These are phyloP conservation scores for Drosophila greeni DNA, from an alignment of 2,888 invertebrate genomes.

Conservation along the genomic window DNA sequence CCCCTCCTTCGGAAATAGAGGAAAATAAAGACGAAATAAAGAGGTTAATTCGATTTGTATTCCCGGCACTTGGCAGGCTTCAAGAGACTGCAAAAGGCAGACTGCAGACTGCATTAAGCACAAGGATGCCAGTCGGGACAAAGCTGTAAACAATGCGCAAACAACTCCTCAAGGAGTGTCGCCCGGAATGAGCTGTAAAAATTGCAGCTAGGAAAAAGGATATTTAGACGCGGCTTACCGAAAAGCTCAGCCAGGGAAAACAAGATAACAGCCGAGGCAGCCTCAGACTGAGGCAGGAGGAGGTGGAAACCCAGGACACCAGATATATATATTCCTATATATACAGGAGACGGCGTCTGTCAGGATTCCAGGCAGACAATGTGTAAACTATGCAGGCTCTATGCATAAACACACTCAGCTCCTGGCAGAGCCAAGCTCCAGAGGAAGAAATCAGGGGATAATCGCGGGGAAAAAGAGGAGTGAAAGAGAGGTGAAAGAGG, in stretches of 20 bases:
- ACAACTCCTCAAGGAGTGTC: slow-evolving; percentile 59
- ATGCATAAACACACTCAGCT: slow-evolving; percentile 34
- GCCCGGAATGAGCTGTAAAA: slow-evolving; percentile 60
- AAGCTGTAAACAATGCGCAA: slow-evolving; percentile 59
- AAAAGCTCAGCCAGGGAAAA: slow-evolving; percentile 50
- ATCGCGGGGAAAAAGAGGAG: too few species aligned
- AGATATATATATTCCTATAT: slow-evolving; percentile 3
- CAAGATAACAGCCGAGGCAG: slow-evolving; percentile 37
- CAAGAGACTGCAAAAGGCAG: slow-evolving; percentile 21
- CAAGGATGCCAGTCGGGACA: slow-evolving; percentile 34
- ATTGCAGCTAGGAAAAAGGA: slow-evolving; percentile 41
- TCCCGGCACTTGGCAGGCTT: slow-evolving; percentile 57
- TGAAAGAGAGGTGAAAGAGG: too few species aligned
- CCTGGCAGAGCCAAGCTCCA: background rate
- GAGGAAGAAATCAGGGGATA: background rate
- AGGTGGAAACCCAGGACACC: too few species aligned
- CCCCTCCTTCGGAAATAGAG: background rate
- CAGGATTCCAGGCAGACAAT: slow-evolving; percentile 51
- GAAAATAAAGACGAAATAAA: slow-evolving; percentile 5
- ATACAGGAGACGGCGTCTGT: slow-evolving; percentile 27
- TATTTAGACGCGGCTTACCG: slow-evolving; percentile 65
- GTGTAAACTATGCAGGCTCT: slow-evolving; percentile 53
- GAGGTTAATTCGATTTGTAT: slow-evolving; percentile 67
- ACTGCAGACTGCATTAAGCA: slow-evolving; percentile 43
- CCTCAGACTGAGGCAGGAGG: background rate